A percentile compares a stretch with the other conserved stretches of the same genome.
Conservation (phyloP, 2,797 vertebrate species). For the Sternotherus odoratus region DNA sequence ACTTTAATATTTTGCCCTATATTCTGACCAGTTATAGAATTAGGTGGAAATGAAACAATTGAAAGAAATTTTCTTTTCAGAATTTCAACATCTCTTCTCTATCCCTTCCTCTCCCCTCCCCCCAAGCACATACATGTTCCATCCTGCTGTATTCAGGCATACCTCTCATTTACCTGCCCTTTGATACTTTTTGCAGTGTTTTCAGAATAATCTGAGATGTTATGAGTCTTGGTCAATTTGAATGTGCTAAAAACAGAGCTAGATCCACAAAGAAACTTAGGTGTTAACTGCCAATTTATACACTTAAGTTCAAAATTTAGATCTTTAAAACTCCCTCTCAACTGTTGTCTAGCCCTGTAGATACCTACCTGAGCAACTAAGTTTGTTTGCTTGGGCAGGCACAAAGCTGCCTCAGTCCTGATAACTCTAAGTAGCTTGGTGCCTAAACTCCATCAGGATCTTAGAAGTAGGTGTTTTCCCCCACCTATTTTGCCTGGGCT, state of each 20-base stretch:
- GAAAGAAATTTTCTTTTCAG: too few species aligned
- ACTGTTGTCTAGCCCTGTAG: neutral
- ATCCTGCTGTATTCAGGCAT: neutral
- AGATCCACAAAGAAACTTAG: neutral
- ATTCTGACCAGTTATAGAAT: neutral
- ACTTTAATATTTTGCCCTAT: neutral
- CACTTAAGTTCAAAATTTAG: neutral
- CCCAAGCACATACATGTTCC: neutral
- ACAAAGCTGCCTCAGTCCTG: neutral
- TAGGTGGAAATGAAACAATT: neutral
- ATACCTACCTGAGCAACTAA: neutral
- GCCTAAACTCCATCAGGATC: too few species aligned
- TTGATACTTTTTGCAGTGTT: neutral
- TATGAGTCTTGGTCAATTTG: neutral
- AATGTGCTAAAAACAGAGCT: neutral
- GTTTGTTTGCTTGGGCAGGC: neutral
- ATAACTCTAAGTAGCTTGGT: too few species aligned
- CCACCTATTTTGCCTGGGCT: too few species aligned
- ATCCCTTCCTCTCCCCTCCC: rapidly evolving
- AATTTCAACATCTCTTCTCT: neutral
- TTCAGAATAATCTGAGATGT: neutral
- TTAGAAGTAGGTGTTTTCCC: too few species aligned
- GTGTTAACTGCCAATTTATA: neutral
- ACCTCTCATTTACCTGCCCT: neutral
- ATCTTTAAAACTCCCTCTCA: neutral